These are phyloP conservation scores for Ornithoptera priamus DNA, from an alignment of 2,888 invertebrate species.

Conservation along the genomic window DNA sequence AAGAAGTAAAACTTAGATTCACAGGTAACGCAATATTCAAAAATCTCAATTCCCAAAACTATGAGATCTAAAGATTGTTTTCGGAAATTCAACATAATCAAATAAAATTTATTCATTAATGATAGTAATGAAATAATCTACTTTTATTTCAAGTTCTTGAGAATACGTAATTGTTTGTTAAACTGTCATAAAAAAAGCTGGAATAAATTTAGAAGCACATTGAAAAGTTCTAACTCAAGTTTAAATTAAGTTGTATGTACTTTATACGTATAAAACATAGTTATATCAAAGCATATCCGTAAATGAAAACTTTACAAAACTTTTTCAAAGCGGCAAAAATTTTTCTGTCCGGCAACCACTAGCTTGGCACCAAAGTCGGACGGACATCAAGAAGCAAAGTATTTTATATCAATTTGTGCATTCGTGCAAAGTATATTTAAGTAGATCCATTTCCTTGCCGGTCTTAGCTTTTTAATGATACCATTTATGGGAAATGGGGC, in stretches of 20 bases:
- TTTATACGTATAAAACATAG: constrained; percentile 23
- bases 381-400: constrained; percentile 66
- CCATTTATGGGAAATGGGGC: constrained; percentile 64
- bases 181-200: not conserved
- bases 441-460: constrained; percentile 54
- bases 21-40: constrained; percentile 2
- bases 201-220: constrained; percentile 18
- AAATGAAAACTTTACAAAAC: constrained; percentile 28
- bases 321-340: constrained; percentile 23
- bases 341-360: constrained; percentile 28
- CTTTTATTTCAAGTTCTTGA: not conserved
- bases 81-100: constrained; percentile 9
- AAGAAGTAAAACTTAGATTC: constrained; percentile 17
- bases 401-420: constrained; percentile 76
- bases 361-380: constrained; percentile 46
- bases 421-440: constrained; percentile 74
- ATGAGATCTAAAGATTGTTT: not conserved
- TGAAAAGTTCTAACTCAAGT: constrained; percentile 11
- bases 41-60: not conserved
- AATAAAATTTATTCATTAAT: not conserved
- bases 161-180: not conserved
- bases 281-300: constrained; percentile 16
- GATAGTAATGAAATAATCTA: not conserved
- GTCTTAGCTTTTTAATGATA: constrained; percentile 70
- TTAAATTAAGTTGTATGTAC: constrained; percentile 23